Evolutionary conservation across 2,888 invertebrate genomes (phyloP).

Genomic region (Drosophila borborema): DNA sequence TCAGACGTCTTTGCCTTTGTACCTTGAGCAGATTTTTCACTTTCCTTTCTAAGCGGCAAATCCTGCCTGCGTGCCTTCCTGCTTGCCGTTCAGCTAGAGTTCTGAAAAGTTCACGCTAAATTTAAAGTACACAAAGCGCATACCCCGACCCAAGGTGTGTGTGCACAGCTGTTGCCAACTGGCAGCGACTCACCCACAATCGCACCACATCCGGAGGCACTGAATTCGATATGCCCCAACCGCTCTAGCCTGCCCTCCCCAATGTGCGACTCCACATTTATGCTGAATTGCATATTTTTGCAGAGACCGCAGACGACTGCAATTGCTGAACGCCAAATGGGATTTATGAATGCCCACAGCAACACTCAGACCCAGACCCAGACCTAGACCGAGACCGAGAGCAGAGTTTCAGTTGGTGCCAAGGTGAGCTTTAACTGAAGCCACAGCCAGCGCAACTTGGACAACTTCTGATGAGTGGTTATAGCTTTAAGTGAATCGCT

Average conservation of each 20-base stretch:
- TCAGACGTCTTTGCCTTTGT: constrained; percentile 26
- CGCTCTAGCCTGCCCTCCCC: background rate
- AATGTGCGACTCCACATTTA: background rate
- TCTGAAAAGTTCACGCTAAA: constrained; percentile 60
- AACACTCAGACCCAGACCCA: background rate
- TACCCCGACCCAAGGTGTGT: constrained; percentile 38
- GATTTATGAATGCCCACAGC: constrained; percentile 65
- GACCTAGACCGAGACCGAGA: constrained; percentile 15
- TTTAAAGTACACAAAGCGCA: constrained; percentile 56
- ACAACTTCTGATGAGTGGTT: constrained; percentile 41
- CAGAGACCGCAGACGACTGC: constrained; percentile 59
- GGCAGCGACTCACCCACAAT: constrained; percentile 42
- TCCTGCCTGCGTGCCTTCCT: constrained; percentile 31
- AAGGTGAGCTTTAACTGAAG: constrained; percentile 42
- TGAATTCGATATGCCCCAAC: constrained; percentile 62
- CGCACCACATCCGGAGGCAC: constrained; percentile 25
- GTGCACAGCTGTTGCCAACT: constrained; percentile 70
- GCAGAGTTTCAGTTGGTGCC: constrained; percentile 21
- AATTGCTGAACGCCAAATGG: constrained; percentile 61
- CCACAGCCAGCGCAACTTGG: constrained; percentile 11
- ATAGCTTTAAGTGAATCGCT: constrained; percentile 19
- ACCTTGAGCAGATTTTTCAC: constrained; percentile 62
- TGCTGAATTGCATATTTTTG: constrained; percentile 69
- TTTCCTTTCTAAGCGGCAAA: constrained; percentile 56
- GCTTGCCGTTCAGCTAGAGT: constrained; percentile 13